phyloP scores from a whole-genome alignment of 2,113 vertebrate genomes.

The Pseudorhombus dupliciocellatus region DNA sequence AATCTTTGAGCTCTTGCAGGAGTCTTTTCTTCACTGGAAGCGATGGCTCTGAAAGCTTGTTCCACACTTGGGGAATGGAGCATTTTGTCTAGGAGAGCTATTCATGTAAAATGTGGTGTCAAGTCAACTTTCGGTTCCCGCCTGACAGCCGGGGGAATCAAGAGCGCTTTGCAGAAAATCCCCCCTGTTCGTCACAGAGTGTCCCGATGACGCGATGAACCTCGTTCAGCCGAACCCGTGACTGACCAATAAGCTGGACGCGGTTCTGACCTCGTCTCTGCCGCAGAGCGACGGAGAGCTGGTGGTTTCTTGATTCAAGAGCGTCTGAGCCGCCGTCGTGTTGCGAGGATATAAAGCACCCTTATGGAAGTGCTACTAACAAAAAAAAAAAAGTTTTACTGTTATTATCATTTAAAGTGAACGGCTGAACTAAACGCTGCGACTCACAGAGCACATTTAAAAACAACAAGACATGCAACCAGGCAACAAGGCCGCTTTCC shows the following conservation, averaged over 20 bases:
- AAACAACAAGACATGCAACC: no score
- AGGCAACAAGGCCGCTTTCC: no score
- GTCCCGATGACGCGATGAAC: not conserved
- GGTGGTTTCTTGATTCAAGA: not conserved
- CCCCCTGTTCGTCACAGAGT: not conserved
- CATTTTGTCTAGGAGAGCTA: constrained; percentile 30
- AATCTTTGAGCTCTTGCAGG: constrained; percentile 30
- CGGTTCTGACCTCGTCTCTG: not conserved
- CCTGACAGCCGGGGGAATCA: not conserved
- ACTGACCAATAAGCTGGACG: no score
- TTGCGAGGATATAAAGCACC: not conserved
- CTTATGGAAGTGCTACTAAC: not conserved
- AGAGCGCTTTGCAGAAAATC: not conserved
- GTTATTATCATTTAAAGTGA: not conserved
- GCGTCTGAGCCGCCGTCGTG: not conserved
- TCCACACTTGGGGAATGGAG: constrained; percentile 44
- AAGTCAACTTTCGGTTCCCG: constrained; percentile 23
- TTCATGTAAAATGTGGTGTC: constrained; percentile 30
- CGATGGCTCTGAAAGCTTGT: constrained; percentile 50
- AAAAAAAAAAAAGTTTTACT: not conserved
- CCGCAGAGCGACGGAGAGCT: not conserved
- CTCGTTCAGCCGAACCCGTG: no score
- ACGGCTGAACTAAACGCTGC: no score
- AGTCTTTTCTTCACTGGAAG: constrained; percentile 2
- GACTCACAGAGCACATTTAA: no score